phyloP scores from a whole-genome alignment of 2,113 vertebrate species.

The Spheniscus mendiculus region DNA sequence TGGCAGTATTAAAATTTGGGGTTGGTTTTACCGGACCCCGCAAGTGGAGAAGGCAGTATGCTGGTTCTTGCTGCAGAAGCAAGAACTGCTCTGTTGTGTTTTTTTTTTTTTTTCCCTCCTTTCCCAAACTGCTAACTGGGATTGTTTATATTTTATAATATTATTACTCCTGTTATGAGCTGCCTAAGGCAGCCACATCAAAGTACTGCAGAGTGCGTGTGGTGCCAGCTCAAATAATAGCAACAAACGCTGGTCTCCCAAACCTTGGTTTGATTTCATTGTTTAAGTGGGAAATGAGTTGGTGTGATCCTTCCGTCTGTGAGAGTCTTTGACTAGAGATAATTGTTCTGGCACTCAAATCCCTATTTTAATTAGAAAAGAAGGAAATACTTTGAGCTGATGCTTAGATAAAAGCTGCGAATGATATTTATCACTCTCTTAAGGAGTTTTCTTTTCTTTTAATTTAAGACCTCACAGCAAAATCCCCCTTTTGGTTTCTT shows the following conservation, averaged over 20 bases:
- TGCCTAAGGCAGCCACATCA: constrained; percentile 75
- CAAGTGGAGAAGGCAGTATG: background rate
- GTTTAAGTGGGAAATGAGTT: constrained; percentile 69
- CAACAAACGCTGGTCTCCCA: constrained; percentile 47
- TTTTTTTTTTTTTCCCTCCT: background rate
- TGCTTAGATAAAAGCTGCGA: constrained; percentile 55
- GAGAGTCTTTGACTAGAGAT: constrained; percentile 47
- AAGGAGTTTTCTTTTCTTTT: constrained; percentile 24
- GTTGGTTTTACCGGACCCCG: background rate
- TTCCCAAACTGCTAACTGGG: constrained; percentile 27
- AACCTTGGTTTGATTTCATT: constrained; percentile 71
- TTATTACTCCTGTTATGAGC: constrained; percentile 63
- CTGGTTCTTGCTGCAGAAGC: background rate
- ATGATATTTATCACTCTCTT: constrained; percentile 52
- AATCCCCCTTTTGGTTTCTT: background rate
- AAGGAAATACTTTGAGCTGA: constrained; percentile 57
- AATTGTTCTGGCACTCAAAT: constrained; percentile 60
- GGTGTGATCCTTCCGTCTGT: constrained; percentile 45
- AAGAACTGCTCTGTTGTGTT: background rate
- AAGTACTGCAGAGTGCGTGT: background rate
- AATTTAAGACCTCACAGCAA: background rate
- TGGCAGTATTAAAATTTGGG: background rate
- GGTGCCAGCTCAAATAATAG: constrained; percentile 48
- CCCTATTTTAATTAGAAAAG: constrained; percentile 71
- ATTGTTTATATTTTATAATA: constrained; percentile 70